Evolutionary conservation across 2,888 invertebrate species (phyloP).

Genomic region (Tenthredo amoena): DNA sequence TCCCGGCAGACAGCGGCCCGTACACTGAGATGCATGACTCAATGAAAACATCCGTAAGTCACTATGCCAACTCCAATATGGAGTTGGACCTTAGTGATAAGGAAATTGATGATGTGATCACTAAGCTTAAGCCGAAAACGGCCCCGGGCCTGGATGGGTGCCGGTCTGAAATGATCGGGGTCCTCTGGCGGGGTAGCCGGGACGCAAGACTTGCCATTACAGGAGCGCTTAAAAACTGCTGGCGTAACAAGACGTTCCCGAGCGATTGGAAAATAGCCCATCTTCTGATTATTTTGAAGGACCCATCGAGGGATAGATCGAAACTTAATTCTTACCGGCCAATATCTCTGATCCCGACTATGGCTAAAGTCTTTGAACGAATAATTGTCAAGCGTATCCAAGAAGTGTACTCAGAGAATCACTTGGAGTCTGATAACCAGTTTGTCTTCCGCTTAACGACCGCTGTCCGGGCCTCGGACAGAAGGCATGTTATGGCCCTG

Average conservation of each 20-base stretch:
- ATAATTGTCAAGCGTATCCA: slow-evolving; percentile 60
- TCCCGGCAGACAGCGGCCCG: neutral
- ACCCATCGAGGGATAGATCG: slow-evolving; percentile 44
- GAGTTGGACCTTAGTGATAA: neutral
- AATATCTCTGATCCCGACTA: slow-evolving; percentile 63
- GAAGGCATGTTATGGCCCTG: slow-evolving; percentile 62
- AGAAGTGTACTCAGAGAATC: too few species aligned
- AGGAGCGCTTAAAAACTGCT: neutral
- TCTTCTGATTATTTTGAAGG: neutral
- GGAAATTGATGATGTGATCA: slow-evolving; percentile 49
- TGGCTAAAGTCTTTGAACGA: slow-evolving; percentile 68
- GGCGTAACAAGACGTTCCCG: neutral
- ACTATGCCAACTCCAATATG: neutral
- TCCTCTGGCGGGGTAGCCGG: too few species aligned
- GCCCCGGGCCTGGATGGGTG: slow-evolving; percentile 67
- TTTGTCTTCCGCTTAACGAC: too few species aligned
- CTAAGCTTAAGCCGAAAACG: slow-evolving; percentile 59
- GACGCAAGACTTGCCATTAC: neutral
- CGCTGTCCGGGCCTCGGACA: neutral
- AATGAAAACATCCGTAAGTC: too few species aligned
- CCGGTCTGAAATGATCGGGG: slow-evolving; percentile 57
- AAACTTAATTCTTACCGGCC: slow-evolving; percentile 65
- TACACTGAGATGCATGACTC: too few species aligned
- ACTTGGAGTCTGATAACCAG: neutral
- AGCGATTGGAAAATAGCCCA: neutral